phyloP scores from a whole-genome alignment of 2,888 invertebrate genomes.

The Drymonia ruficornis region DNA sequence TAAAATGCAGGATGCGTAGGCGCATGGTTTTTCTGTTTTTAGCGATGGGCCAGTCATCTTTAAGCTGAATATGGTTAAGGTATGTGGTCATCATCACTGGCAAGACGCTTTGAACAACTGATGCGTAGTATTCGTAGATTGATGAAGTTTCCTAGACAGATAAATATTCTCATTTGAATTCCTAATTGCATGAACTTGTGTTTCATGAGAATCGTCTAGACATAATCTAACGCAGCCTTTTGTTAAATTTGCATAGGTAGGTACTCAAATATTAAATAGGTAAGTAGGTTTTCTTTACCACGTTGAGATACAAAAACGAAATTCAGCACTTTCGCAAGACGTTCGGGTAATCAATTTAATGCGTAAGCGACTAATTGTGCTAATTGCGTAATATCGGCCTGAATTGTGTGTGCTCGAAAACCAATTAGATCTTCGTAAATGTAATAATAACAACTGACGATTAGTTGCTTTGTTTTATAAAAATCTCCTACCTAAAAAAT shows the following conservation, averaged over 20 bases:
- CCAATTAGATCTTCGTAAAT: conserved; percentile 5
- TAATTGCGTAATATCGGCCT: conserved; percentile 26
- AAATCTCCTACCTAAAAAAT: no score
- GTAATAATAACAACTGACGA: no score
- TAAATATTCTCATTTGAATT: no score
- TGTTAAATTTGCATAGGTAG: background rate
- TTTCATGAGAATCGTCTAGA: background rate
- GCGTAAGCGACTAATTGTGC: conserved; percentile 18
- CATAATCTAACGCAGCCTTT: no score
- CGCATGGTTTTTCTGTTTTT: conserved; percentile 8
- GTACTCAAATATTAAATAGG: no score
- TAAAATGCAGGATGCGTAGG: conserved; percentile 24
- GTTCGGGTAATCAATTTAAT: conserved; percentile 5
- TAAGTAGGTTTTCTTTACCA: no score
- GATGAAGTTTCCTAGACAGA: background rate
- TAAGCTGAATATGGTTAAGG: conserved; percentile 7
- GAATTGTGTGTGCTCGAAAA: conserved; percentile 13
- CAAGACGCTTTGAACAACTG: conserved; percentile 10
- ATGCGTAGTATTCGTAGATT: conserved; percentile 8
- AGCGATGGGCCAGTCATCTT: conserved; percentile 2
- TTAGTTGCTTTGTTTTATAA: no score
- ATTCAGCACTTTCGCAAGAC: conserved; percentile 14
- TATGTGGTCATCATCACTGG: conserved; percentile 8
- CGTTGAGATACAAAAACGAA: conserved; percentile 3
- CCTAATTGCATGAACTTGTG: background rate